Percentiles rank a stretch among this genome's conserved stretches.
phyloP scores from a whole-genome alignment of 2,888 invertebrate species.

The Alcis repandata region DNA sequence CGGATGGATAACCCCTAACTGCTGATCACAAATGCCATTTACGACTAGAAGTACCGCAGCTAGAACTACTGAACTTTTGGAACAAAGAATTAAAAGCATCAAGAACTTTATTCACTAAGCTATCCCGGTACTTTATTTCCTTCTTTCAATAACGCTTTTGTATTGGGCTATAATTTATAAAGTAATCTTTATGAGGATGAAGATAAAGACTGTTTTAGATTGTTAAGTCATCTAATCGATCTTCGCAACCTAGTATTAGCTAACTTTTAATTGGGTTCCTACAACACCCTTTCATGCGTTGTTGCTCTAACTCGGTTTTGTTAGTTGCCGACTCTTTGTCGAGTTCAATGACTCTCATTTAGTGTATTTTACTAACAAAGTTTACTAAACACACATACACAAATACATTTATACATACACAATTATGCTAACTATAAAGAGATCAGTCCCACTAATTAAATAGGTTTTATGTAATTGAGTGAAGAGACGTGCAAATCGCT shows the following conservation, averaged over 20 bases:
- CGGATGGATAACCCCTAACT: too few species aligned
- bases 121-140: conserved; percentile 13
- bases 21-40: too few species aligned
- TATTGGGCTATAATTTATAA: neutral
- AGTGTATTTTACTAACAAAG: neutral
- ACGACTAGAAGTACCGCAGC: neutral
- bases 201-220: conserved; percentile 17
- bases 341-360: conserved; percentile 27
- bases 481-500: too few species aligned
- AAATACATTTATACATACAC: too few species aligned
- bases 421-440: too few species aligned
- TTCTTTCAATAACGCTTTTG: conserved; percentile 25
- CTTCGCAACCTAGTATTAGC: conserved; percentile 59
- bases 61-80: neutral
- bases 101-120: conserved; percentile 15
- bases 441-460: too few species aligned
- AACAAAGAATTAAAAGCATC: conserved; percentile 10
- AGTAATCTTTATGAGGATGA: neutral
- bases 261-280: conserved; percentile 78
- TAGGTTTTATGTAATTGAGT: too few species aligned
- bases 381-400: neutral
- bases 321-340: conserved; percentile 40
- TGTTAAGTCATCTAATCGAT: conserved; percentile 24
- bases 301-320: conserved; percentile 35
- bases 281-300: conserved; percentile 60